Evolutionary conservation across 2,113 vertebrate species (phyloP).

Genomic region (Cyrtonyx montezumae): DNA sequence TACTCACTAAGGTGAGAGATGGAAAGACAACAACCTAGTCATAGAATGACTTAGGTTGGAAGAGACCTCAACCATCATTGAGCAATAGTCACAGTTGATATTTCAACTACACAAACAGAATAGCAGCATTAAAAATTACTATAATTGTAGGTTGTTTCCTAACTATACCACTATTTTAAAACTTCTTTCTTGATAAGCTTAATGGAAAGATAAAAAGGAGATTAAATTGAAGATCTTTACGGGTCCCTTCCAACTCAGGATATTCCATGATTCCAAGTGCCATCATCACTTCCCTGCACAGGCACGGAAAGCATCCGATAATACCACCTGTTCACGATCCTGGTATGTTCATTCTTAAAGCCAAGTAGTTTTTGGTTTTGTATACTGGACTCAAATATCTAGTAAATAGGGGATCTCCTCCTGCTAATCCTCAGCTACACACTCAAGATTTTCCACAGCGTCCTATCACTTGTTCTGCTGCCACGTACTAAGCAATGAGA

Average conservation of each 20-base stretch:
- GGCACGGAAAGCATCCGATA: neutral
- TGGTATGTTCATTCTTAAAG: neutral
- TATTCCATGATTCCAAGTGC: neutral
- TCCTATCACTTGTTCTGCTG: neutral
- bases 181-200: neutral
- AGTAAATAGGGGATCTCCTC: neutral
- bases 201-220: neutral
- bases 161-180: neutral
- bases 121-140: neutral
- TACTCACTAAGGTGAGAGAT: neutral
- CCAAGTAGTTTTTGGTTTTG: neutral
- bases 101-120: neutral
- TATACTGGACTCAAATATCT: neutral
- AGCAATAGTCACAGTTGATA: neutral
- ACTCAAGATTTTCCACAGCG: neutral
- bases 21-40: neutral
- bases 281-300: neutral
- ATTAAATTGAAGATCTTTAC: neutral
- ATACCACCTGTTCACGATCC: neutral
- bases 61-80: too few species aligned
- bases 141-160: fast-evolving
- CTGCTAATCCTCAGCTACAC: neutral
- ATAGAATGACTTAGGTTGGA: neutral
- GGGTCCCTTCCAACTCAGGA: too few species aligned
- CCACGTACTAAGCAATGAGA: neutral